Conservation (phyloP, 2,797 vertebrate genomes). For the Molossus alvarezi region DNA sequence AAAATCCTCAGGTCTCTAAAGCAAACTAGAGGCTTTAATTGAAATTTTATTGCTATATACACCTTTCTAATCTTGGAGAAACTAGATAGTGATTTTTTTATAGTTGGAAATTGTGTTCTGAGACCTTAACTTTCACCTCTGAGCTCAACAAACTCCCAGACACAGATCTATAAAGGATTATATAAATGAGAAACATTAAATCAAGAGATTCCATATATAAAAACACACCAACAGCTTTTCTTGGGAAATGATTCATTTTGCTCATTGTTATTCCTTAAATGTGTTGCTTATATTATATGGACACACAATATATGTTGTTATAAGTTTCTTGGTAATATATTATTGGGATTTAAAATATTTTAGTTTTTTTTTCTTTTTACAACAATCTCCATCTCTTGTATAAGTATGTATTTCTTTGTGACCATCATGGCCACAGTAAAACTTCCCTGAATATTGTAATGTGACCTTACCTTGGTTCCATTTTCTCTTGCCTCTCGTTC, state of each 20-base stretch:
- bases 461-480: slow-evolving; percentile 93
- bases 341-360: slow-evolving; percentile 3
- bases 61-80: background rate
- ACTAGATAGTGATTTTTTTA: background rate
- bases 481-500: slow-evolving; percentile 93
- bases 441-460: slow-evolving; percentile 68
- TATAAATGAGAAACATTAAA: background rate
- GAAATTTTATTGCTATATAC: background rate
- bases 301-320: background rate
- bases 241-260: background rate
- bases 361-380: background rate
- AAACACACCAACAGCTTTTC: background rate
- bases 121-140: background rate
- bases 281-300: background rate
- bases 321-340: background rate
- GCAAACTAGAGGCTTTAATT: slow-evolving; percentile 30
- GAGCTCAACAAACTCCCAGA: slow-evolving; percentile 7
- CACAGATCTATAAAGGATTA: background rate
- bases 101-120: background rate
- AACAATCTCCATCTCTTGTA: slow-evolving; percentile 56
- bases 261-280: background rate
- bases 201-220: background rate
- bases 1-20: slow-evolving; percentile 16
- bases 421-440: background rate
- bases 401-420: slow-evolving; percentile 70